phyloP scores from a whole-genome alignment of 2,797 vertebrate genomes.

The Channa striata region DNA sequence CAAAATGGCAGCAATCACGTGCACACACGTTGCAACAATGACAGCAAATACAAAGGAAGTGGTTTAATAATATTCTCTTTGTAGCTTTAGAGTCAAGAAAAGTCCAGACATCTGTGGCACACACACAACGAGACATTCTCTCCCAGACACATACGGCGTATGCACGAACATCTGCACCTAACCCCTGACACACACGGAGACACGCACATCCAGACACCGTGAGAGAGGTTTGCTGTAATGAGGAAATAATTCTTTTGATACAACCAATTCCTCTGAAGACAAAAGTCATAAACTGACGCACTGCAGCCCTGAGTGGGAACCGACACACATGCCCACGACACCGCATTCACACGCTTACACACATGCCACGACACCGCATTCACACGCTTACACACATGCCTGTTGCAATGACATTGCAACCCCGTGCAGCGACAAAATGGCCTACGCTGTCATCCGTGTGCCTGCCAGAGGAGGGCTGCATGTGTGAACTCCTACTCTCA shows the following conservation, averaged over 20 bases:
- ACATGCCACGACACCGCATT: conserved; percentile 10
- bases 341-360: conserved; percentile 5
- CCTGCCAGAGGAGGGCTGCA: conserved; percentile 32
- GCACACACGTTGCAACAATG: conserved; percentile 3
- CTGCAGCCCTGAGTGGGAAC: conserved; percentile 27
- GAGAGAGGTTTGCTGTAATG: conserved; percentile 34
- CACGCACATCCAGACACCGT: conserved; percentile 23
- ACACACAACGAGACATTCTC: conserved; percentile 25
- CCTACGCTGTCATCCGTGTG: conserved; percentile 46
- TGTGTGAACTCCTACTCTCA: conserved; percentile 57
- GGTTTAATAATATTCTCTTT: conserved; percentile 23
- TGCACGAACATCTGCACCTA: conserved; percentile 29
- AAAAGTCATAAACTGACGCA: conserved; percentile 52
- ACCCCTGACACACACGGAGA: conserved; percentile 2
- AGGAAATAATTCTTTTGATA: conserved; percentile 67
- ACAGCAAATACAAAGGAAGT: conserved; percentile 48
- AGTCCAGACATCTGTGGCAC: conserved; percentile 49
- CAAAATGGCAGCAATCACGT: conserved; percentile 11
- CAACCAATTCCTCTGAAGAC: conserved; percentile 57
- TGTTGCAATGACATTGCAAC: conserved; percentile 43
- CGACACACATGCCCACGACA: conserved; percentile 9
- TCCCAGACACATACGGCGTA: conserved; percentile 8
- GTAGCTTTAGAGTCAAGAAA: conserved; percentile 37
- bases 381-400: conserved; percentile 21
- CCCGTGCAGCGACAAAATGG: conserved; percentile 46